Evolutionary conservation across 2,797 vertebrate species (phyloP).

Genomic region (Phrynocephalus guinanensis): DNA sequence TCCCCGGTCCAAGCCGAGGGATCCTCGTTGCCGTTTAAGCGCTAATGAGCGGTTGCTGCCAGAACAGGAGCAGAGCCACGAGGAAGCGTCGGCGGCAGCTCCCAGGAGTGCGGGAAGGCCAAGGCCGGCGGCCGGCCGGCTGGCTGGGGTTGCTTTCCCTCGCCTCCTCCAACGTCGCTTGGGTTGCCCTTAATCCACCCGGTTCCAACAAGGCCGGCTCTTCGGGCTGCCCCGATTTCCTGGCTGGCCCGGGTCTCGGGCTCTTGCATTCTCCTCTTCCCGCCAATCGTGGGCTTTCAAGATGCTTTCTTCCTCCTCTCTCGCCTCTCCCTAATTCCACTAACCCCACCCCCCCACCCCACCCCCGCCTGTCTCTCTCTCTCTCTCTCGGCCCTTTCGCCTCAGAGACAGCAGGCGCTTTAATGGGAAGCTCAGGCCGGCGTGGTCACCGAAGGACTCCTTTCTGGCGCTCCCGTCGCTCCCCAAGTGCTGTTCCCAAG

Average conservation of each 20-base stretch:
- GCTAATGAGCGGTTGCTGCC: background rate
- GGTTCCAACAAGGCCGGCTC: background rate
- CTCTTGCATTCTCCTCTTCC: no score
- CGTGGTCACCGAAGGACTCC: background rate
- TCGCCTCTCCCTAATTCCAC: no score
- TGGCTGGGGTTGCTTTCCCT: background rate
- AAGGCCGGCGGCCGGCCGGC: background rate
- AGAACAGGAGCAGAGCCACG: background rate
- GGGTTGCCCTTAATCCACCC: background rate
- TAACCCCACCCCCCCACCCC: accelerated
- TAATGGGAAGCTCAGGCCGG: background rate
- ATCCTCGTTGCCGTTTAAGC: background rate
- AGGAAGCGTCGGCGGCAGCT: background rate
- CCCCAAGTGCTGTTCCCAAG: background rate
- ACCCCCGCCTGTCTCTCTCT: background rate
- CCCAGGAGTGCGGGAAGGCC: background rate
- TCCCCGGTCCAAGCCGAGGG: background rate
- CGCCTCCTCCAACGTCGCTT: background rate
- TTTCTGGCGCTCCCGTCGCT: background rate
- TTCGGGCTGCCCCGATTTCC: conserved; percentile 24
- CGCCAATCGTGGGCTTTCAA: background rate
- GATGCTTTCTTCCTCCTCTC: no score
- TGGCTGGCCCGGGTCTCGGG: background rate
- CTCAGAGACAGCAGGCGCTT: background rate
- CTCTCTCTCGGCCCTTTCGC: no score